Percentiles rank a stretch among this genome's conserved stretches.
These are phyloP conservation scores for Thymelicus lineola DNA, from an alignment of 2,888 invertebrate species.

Conservation along the genomic window DNA sequence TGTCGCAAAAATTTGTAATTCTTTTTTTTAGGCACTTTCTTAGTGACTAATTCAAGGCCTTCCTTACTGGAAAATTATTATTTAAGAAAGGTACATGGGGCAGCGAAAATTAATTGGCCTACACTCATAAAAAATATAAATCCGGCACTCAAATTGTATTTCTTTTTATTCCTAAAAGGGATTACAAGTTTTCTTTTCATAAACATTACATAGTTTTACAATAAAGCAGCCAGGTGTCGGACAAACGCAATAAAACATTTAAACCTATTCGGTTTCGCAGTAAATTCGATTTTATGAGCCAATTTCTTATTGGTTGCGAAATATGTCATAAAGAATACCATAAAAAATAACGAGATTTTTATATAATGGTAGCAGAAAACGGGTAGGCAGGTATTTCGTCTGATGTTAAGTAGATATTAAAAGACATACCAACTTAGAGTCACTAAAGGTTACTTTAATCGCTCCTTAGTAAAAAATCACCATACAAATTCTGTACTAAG, in stretches of 20 bases:
- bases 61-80: too few species aligned
- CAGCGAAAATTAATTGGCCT: too few species aligned
- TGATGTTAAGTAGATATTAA: background rate
- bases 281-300: conserved; percentile 33
- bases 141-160: too few species aligned
- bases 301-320: conserved; percentile 26
- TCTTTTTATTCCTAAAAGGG: too few species aligned
- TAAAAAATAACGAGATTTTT: conserved; percentile 13
- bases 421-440: background rate
- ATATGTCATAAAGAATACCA: conserved; percentile 21
- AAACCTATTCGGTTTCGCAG: conserved; percentile 30
- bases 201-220: conserved; percentile 16
- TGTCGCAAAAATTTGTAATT: too few species aligned
- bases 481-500: too few species aligned
- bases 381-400: background rate
- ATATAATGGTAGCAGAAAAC: background rate
- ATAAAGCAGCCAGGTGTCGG: conserved; percentile 36
- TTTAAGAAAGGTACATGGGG: too few species aligned
- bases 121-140: too few species aligned
- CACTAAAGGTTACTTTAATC: too few species aligned
- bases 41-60: too few species aligned
- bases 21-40: too few species aligned
- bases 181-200: background rate
- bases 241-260: conserved; percentile 12
- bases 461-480: too few species aligned